Conservation (phyloP, 2,888 invertebrate genomes). For the Cyclophora punctaria region DNA sequence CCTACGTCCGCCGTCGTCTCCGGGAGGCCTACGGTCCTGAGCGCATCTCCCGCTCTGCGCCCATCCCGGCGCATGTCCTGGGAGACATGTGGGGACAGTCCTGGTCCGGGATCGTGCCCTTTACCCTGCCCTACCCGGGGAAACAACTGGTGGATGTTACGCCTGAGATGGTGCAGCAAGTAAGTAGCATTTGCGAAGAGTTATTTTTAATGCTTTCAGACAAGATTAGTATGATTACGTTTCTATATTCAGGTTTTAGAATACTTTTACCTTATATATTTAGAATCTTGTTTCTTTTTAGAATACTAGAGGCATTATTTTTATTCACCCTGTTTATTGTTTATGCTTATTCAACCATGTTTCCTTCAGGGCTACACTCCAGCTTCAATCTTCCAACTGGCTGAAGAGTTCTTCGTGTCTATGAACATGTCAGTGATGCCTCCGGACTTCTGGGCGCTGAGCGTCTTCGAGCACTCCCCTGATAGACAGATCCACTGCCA, state of each 20-base stretch:
- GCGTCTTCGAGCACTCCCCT: slow-evolving; percentile 86
- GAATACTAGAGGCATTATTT: no score
- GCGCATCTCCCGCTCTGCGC: slow-evolving; percentile 84
- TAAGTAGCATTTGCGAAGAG: slow-evolving; percentile 25
- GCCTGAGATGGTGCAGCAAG: slow-evolving; percentile 86
- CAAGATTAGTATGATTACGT: no score
- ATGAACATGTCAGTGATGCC: slow-evolving; percentile 92
- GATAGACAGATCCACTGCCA: slow-evolving; percentile 88
- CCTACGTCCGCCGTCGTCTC: slow-evolving; percentile 89
- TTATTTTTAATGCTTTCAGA: no score
- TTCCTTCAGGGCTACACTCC: slow-evolving; percentile 85
- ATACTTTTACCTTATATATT: no score
- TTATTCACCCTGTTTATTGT: no score
- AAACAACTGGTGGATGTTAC: slow-evolving; percentile 89
- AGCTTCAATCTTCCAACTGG: slow-evolving; percentile 86
- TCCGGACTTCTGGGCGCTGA: slow-evolving; percentile 90
- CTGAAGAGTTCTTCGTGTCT: slow-evolving; percentile 93
- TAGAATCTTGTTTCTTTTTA: no score
- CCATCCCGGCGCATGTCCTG: slow-evolving; percentile 88
- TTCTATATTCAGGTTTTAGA: no score
- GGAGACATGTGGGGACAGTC: slow-evolving; percentile 95
- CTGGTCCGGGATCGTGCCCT: slow-evolving; percentile 87
- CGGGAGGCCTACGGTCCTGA: slow-evolving; percentile 90
- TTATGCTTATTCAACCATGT: not conserved
- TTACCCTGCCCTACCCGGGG: slow-evolving; percentile 90